phyloP scores from a whole-genome alignment of 2,797 vertebrate genomes.

The Merluccius polli region DNA sequence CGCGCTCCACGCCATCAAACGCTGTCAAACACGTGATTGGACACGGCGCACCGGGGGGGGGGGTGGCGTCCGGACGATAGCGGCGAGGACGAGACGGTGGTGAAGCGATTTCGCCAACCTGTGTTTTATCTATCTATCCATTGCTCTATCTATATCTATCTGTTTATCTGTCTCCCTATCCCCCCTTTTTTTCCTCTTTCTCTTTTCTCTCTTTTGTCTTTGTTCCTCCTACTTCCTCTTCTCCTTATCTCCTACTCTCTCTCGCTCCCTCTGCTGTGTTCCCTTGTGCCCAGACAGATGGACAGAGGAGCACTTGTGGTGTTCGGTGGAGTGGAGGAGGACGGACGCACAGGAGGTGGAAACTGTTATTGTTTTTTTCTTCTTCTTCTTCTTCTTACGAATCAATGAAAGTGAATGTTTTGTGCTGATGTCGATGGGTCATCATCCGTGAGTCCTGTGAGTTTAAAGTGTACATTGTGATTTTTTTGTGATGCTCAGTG shows the following conservation, averaged over 20 bases:
- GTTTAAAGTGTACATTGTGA: constrained; percentile 25
- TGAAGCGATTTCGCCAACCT: background rate
- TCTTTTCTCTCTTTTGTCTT: background rate
- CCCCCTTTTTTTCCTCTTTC: background rate
- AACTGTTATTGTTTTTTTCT: constrained; percentile 16
- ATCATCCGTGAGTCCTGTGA: constrained; percentile 7
- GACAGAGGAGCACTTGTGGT: background rate
- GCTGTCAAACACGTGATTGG: background rate
- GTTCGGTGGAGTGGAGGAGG: background rate
- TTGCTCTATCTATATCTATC: background rate
- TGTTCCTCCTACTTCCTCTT: background rate
- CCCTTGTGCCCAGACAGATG: background rate
- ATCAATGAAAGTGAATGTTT: constrained; percentile 30
- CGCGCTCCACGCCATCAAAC: no score
- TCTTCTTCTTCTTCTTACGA: constrained; percentile 27
- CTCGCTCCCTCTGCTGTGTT: background rate
- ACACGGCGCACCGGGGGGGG: background rate
- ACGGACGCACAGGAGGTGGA: constrained; percentile 2
- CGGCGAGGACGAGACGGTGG: background rate
- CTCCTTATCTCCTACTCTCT: background rate
- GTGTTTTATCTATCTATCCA: background rate
- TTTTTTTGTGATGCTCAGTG: constrained; percentile 23
- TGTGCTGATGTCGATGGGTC: constrained; percentile 25
- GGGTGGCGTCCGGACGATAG: background rate
- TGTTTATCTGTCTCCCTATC: background rate